Base-by-base conservation (phyloP, 2,888 invertebrate species). In the Scaptomyza reducta region DNA sequence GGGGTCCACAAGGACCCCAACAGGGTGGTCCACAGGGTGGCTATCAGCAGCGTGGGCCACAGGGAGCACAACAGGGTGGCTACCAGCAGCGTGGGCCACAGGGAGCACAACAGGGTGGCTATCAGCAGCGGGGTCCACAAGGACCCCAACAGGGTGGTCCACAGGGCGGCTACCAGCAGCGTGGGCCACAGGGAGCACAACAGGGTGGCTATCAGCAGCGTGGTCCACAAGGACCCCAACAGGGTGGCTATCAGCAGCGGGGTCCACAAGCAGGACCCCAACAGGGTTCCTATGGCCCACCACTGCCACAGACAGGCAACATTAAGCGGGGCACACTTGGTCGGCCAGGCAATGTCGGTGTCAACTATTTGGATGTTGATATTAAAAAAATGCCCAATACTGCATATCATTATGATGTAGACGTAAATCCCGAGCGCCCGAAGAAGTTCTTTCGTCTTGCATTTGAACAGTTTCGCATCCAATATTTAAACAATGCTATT, bases 371-470 rank as follows among this genome's bases (percentile, higher is more conserved):
- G 51, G 90, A 92, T 18, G 91, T 96, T 71, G 84, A 89, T 9
- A 92, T 95, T 54, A 60, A 77, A 1, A 91, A 92, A 64, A 92
- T 93, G 44, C 91, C 93, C 6, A 70, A 88, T 6, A 77, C 74
- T 0, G 93, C 93, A 89, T 91, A 93, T 86, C 98, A 99, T 86
- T 99, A 99, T 90, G 98, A 99, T 82, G 95, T 97, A 0, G 92
- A 91, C 0, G 93, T 96, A 35, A 92, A 89, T 1, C 96, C 96
- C 0, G 95, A 96, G 14, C 94, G 91, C 44, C 96, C 96, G 0
- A 96, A 95, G 79, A 94, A 93, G 77, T 91, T 95, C 74, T 81
- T 94, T 55, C 91, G 94, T 0, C 51, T 69, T 0, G 94, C 93
- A 0, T 94, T 94, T 70, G 87, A 90, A 3, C 67, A 70, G 3